Percentiles rank a stretch among this genome's conserved stretches.
Conservation (phyloP, 2,888 invertebrate species). For the Trisateles emortualis region DNA sequence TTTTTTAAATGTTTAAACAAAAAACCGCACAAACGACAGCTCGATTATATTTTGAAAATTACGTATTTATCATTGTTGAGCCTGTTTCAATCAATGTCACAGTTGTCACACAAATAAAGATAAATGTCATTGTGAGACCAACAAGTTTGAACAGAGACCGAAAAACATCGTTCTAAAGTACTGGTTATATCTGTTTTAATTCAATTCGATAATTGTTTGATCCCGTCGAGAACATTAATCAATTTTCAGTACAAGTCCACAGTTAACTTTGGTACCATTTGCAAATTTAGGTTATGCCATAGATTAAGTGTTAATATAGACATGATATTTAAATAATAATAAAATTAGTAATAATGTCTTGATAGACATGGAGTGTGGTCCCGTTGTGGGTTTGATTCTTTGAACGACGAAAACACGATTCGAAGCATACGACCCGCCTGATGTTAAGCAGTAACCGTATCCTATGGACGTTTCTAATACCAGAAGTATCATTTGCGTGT, state of each 20-base stretch:
- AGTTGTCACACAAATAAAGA: slow-evolving; percentile 49
- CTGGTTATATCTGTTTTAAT: slow-evolving; percentile 60
- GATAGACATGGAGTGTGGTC: no score
- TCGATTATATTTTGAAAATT: slow-evolving; percentile 22
- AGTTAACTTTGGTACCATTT: slow-evolving; percentile 77
- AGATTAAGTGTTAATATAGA: slow-evolving; percentile 42
- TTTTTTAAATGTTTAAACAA: neutral
- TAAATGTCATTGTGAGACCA: slow-evolving; percentile 40
- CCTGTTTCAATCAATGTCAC: slow-evolving; percentile 44
- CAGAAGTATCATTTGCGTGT: no score
- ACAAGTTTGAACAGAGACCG: slow-evolving; percentile 36
- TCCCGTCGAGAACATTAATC: slow-evolving; percentile 75
- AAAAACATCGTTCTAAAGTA: slow-evolving; percentile 50
- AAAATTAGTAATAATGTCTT: no score
- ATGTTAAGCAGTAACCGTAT: no score
- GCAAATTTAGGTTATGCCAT: slow-evolving; percentile 67
- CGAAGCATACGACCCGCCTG: no score
- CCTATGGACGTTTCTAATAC: no score
- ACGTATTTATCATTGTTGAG: slow-evolving; percentile 45
- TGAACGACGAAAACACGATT: no score
- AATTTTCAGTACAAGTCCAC: slow-evolving; percentile 75
- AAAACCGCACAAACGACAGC: neutral
- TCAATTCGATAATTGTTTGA: slow-evolving; percentile 79
- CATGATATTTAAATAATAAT: neutral
- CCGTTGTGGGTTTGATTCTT: no score